A percentile compares a stretch with the other conserved stretches of the same genome.
These are phyloP conservation scores for Epinotia bilunana DNA, from an alignment of 2,888 invertebrate genomes.

Conservation along the genomic window DNA sequence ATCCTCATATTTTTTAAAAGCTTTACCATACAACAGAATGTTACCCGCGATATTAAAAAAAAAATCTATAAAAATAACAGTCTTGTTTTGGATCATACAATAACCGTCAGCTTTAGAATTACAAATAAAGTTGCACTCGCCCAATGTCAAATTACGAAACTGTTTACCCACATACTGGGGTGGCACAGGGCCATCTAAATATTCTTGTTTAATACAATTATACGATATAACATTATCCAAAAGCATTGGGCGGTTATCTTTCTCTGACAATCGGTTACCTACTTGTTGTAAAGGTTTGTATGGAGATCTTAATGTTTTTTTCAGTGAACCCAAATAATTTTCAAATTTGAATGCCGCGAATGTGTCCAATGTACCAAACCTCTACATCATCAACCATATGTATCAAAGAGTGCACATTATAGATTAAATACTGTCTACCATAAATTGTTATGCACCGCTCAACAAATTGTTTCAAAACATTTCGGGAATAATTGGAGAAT, in stretches of 20 bases:
- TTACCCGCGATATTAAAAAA: background rate
- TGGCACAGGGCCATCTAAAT: background rate
- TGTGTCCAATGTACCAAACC: conserved; percentile 2
- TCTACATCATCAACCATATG: conserved; percentile 7
- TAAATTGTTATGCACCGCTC: conserved; percentile 3
- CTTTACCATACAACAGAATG: conserved; percentile 3
- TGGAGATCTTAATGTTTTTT: conserved; percentile 5
- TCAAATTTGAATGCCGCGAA: conserved; percentile 9
- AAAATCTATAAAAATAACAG: background rate
- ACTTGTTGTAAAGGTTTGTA: conserved; percentile 10
- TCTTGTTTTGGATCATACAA: conserved; percentile 9
- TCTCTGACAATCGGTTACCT: conserved; percentile 8
- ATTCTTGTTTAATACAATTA: conserved; percentile 1
- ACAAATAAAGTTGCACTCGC: conserved; percentile 1
- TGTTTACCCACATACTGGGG: conserved; percentile 6
- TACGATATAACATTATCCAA: conserved; percentile 1
- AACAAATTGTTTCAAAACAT: conserved; percentile 3
- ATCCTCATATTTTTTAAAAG: conserved; percentile 9
- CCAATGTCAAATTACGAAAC: background rate
- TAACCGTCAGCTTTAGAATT: conserved; percentile 6
- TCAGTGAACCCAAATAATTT: conserved; percentile 14
- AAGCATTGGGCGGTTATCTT: background rate
- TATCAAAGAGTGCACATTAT: conserved; percentile 11
- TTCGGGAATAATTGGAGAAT: background rate
- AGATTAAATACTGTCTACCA: conserved; percentile 12